Conservation (phyloP, 1,140 invertebrate species). For the Pseudomyrmex flavicornis region DNA sequence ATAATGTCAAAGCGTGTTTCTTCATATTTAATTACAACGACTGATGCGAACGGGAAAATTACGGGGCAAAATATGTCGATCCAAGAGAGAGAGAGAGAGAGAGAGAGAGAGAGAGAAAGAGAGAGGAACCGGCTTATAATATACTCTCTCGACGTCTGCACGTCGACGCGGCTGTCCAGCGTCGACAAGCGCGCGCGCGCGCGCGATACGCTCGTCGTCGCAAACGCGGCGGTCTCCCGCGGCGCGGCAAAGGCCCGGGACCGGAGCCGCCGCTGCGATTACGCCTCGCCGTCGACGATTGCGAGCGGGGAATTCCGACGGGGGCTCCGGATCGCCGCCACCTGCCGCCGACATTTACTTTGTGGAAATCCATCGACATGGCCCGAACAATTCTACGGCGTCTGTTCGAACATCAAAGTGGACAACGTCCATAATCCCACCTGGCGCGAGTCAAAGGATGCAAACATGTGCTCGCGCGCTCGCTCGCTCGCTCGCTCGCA, state of each 20-base stretch:
- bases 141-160: too few species aligned
- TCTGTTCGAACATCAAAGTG: conserved; percentile 75
- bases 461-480: conserved; percentile 14
- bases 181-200: conserved; percentile 1
- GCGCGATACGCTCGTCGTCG: conserved; percentile 44
- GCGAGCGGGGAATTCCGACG: conserved; percentile 65
- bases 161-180: too few species aligned
- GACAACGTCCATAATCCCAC: conserved; percentile 72
- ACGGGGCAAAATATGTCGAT: conserved; percentile 10
- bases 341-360: conserved; percentile 75
- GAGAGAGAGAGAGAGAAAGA: too few species aligned
- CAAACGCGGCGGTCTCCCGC: conserved; percentile 55
- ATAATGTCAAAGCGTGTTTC: conserved; percentile 3
- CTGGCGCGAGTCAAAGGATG: conserved; percentile 70
- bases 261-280: conserved; percentile 53
- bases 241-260: conserved; percentile 59
- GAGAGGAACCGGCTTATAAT: too few species aligned
- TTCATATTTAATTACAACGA: conserved; percentile 51
- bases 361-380: conserved; percentile 73
- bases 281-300: conserved; percentile 65
- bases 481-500: not conserved
- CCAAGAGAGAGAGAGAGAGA: too few species aligned
- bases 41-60: conserved; percentile 18
- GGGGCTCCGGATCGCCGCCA: conserved; percentile 32
- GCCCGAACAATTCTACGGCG: conserved; percentile 65